Conservation (phyloP, 2,888 invertebrate genomes). For the Eupithecia subumbrata region DNA sequence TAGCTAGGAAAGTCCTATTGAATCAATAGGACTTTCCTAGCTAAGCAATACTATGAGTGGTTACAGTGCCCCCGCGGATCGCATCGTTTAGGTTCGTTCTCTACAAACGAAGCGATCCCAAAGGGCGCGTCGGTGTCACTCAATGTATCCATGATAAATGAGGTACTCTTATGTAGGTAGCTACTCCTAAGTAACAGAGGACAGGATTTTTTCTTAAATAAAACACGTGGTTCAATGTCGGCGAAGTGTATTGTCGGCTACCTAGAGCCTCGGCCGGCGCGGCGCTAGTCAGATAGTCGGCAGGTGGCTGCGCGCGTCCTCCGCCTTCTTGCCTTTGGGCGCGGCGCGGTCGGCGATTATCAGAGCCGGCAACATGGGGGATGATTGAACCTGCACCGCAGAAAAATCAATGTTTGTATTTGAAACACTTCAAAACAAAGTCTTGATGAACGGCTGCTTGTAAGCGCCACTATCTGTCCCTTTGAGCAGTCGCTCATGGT, state of each 20-base stretch:
- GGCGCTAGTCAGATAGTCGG: conserved; percentile 88
- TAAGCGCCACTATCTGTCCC: background rate
- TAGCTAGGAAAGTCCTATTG: no score
- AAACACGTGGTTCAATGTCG: background rate
- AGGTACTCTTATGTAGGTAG: no score
- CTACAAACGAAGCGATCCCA: no score
- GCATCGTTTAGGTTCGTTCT: no score
- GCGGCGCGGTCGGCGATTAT: conserved; percentile 80
- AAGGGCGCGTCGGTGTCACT: no score
- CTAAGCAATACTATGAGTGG: no score
- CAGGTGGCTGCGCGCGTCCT: conserved; percentile 86
- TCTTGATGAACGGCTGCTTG: background rate
- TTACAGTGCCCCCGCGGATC: no score
- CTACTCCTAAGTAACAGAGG: no score
- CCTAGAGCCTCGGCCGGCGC: conserved; percentile 46
- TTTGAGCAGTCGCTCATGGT: background rate
- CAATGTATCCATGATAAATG: no score
- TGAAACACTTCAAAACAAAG: background rate
- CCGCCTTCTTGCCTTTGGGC: conserved; percentile 80
- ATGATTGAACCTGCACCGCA: conserved; percentile 73
- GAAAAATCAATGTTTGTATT: background rate
- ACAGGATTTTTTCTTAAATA: background rate
- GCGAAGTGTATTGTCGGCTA: conserved; percentile 16
- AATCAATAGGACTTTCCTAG: no score
- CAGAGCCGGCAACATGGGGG: conserved; percentile 88